Base-by-base conservation (phyloP, 2,113 vertebrate genomes). In the Podilymbus podiceps region DNA sequence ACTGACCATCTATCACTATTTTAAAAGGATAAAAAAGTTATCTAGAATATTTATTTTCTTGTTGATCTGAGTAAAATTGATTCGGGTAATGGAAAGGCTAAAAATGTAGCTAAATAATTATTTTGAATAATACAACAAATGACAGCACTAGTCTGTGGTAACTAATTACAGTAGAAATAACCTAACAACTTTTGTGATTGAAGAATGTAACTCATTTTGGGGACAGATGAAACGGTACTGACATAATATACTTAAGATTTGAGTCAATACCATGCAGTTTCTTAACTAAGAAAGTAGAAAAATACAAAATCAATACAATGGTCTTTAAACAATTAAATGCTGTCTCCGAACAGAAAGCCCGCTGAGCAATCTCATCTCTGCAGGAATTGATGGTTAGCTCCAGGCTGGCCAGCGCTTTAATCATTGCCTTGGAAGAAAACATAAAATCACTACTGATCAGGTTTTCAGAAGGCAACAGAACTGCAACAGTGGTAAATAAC, bases 301-400 rank as follows among this genome's bases (percentile, higher is more conserved):
- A 77, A 46, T 6, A 10, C 23, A 20, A 60, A 52, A 85, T 92
- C 83, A 40, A 81, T 92, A 15, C 50, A 15, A 9, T 0, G 5
- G 24, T 86, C 76, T 55, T 90, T 71, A 92, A 87, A 38, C 86
- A 92, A 90, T 95, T 90, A 90, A 20, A 31, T 4, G 17, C 38
- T 15, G 27, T 25, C 63, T 62, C 44, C 5, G 42, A 53, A 25
- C 15, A 53, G 60, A 63, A 83, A 63, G 35, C 55, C 47, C 67
- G 11, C 6, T 0, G 38, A 68, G 85, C 74, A 27, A 5, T 8
- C 53, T 38, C 11, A 2, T 44, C 77, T 58, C 90, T 0, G 40
- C 63, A 22, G 77, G 72, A 22, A 8, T 2, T 46, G 59, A 60
- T 30, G 56, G 88, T 38, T 47, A 35, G 74, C 93, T 88, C 82